Conservation (phyloP, 2,797 vertebrate species). For the Chelidonichthys spinosus region DNA sequence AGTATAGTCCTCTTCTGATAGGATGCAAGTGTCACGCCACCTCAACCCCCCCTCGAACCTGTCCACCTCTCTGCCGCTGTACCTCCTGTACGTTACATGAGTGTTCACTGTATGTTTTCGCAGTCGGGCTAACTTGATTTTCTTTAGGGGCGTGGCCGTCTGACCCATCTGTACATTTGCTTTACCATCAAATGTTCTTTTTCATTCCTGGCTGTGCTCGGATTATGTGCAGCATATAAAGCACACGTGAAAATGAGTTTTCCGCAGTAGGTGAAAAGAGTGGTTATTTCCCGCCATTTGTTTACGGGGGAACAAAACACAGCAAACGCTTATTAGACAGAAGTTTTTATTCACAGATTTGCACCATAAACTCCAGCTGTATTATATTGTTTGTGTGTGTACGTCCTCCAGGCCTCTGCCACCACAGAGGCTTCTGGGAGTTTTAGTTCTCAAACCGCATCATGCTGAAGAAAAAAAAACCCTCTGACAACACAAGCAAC, state of each 20-base stretch:
- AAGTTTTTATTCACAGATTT: slow-evolving; percentile 76
- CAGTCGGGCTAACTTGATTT: slow-evolving; percentile 6
- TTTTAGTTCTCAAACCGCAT: slow-evolving; percentile 31
- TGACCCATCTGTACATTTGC: background rate
- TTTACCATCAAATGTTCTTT: slow-evolving; percentile 2
- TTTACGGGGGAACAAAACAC: slow-evolving; percentile 29
- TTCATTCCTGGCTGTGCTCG: background rate
- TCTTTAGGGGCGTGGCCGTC: background rate
- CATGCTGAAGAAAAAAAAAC: slow-evolving; percentile 26
- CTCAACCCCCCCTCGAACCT: slow-evolving; percentile 21
- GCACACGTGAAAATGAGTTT: background rate
- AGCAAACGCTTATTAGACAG: slow-evolving; percentile 17
- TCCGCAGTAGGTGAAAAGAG: background rate
- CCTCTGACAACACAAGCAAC: slow-evolving; percentile 42
- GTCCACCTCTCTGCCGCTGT: slow-evolving; percentile 27
- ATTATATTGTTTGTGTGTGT: slow-evolving; percentile 4
- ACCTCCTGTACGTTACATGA: slow-evolving; percentile 52
- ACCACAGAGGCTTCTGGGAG: slow-evolving; percentile 32
- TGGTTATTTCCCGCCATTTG: background rate
- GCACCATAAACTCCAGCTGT: slow-evolving; percentile 37
- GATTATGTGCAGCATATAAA: slow-evolving; percentile 9
- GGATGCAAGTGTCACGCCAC: slow-evolving; percentile 67
- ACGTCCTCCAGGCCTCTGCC: slow-evolving; percentile 42
- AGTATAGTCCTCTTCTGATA: slow-evolving; percentile 58
- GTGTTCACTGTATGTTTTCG: slow-evolving; percentile 55